Evolutionary conservation across 2,797 vertebrate species (phyloP).

Genomic region (Alcedo quadribrachys): DNA sequence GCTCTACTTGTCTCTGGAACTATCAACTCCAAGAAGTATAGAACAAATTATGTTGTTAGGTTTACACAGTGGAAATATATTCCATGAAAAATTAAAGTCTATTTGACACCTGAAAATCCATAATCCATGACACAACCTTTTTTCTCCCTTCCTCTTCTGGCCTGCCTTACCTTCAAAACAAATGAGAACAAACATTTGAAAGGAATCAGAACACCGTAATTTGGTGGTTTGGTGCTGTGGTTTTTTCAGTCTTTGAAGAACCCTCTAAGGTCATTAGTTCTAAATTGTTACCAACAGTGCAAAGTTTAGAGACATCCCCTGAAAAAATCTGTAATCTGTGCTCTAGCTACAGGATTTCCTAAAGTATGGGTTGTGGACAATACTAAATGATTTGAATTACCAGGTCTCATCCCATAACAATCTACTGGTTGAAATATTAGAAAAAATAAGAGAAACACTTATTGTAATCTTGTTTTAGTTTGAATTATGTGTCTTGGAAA

Average conservation of each 20-base stretch:
- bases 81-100: not conserved
- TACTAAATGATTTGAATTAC: not conserved
- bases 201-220: not conserved
- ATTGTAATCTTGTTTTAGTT: not conserved
- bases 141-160: not conserved
- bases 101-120: not conserved
- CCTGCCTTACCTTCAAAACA: not conserved
- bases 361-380: not conserved
- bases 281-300: not conserved
- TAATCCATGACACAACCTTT: not conserved
- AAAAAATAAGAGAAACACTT: not conserved
- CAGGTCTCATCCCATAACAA: not conserved
- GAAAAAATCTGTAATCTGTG: not conserved
- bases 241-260: not conserved
- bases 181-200: not conserved
- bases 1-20: not conserved
- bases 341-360: not conserved
- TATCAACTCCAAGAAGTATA: not conserved
- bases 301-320: not conserved
- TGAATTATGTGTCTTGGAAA: not conserved
- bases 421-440: not conserved
- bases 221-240: not conserved
- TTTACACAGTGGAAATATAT: not conserved
- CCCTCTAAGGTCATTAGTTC: not conserved
- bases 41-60: not conserved